phyloP scores from a whole-genome alignment of 2,888 invertebrate genomes.

The Aricia artaxerxes region DNA sequence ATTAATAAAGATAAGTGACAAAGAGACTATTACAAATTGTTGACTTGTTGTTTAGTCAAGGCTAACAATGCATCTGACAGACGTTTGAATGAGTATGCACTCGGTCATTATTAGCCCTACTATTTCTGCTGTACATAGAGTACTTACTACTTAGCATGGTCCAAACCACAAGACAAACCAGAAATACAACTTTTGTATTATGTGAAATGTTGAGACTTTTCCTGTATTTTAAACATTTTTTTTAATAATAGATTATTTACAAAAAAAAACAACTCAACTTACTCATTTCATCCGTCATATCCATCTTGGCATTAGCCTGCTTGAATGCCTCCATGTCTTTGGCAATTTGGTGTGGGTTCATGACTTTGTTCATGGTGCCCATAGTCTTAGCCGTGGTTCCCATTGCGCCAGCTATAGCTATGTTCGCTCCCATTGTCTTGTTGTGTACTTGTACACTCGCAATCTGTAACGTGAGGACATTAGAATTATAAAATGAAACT shows the following conservation, averaged over 20 bases:
- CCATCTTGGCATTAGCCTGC: slow-evolving; percentile 92
- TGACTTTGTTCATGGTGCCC: slow-evolving; percentile 91
- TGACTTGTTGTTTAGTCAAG: neutral
- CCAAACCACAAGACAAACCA: neutral
- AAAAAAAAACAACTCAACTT: slow-evolving; percentile 54
- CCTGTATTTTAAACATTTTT: no score
- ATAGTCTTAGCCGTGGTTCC: slow-evolving; percentile 93
- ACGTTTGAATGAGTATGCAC: neutral
- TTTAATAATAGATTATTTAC: no score
- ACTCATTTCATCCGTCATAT: slow-evolving; percentile 98
- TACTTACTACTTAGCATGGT: neutral
- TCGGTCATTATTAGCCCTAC: neutral
- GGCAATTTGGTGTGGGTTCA: slow-evolving; percentile 92
- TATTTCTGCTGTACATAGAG: neutral
- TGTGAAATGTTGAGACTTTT: no score
- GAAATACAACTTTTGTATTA: no score
- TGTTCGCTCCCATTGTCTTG: slow-evolving; percentile 94
- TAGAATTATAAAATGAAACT: neutral
- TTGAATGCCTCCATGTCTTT: slow-evolving; percentile 92
- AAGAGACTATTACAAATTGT: neutral
- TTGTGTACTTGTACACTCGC: slow-evolving; percentile 90
- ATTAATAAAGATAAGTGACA: neutral
- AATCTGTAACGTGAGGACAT: slow-evolving; percentile 56
- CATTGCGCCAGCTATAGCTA: slow-evolving; percentile 93
- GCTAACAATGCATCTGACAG: neutral